Evolutionary conservation across 1,140 invertebrate species (phyloP), one percentile per base, ranked within the genome.

Genomic region (Drosophila rufa): DNA sequence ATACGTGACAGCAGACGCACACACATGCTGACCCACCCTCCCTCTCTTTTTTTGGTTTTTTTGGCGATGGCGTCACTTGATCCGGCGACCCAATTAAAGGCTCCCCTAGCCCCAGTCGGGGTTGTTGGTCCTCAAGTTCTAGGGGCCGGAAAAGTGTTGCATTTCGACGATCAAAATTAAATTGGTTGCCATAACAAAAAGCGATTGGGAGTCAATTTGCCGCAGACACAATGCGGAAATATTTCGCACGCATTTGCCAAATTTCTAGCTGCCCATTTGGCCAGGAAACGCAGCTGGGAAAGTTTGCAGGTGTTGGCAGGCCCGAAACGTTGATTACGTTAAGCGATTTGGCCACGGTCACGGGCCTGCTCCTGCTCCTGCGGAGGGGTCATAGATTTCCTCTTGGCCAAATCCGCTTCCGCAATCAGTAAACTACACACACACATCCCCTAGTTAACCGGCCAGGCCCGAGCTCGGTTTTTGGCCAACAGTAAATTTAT

Each of bases 361-460:
- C 46, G 46, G 43, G 65, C 59, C 9, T 25, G 46, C 33, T 40
- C 1, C 65, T 55, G 46, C 33, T 40, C 0, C 65, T 55, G 40
- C 42, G 47, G 30, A 56, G 59, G 65, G 46, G 64, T 55, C 67
- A 45, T 89, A 81, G 74, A 80, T 89, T 84, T 90, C 62, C 80
- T 84, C 78, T 75, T 79, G 80, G 82, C 85, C 84, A 90, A 89
- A 89, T 89, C 84, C 85, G 84, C 84, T 89, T 89, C 84, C 84
- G 84, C 84, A 89, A 89, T 89, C 84, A 89, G 85, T 90, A 89
- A 89, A 90, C 84, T 84, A 81, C 85, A 89, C 77, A 81, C 77
- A 89, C 79, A 66, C 46, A 40, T 57, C 70, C 62, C 69, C 77
- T 78, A 90, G 85, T 75, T 84, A 84, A 77, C 80, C 74, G 77